Evolutionary conservation across 2,797 vertebrate genomes (phyloP).

Genomic region (Scleropages formosus): DNA sequence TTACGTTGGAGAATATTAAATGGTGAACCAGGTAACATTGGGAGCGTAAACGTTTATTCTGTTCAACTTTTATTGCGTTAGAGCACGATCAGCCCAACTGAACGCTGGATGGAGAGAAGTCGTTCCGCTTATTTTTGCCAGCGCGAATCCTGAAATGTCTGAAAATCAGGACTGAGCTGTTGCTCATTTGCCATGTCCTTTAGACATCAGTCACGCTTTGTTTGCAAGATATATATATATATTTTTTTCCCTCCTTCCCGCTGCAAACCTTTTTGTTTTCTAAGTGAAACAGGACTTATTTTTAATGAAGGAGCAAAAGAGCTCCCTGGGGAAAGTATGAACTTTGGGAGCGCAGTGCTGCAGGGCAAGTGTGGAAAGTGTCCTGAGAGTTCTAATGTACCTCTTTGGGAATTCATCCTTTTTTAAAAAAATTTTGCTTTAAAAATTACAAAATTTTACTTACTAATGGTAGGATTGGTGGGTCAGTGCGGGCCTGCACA

Average conservation of each 20-base stretch:
- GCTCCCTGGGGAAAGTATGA: too few relatives aligned
- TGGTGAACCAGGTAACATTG: neutral
- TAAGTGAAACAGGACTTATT: too few relatives aligned
- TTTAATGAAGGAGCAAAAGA: too few relatives aligned
- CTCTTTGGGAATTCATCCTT: too few relatives aligned
- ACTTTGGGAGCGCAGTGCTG: too few relatives aligned
- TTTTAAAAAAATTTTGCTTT: too few relatives aligned
- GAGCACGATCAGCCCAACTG: neutral
- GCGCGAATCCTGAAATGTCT: constrained; percentile 4
- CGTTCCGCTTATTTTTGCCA: neutral
- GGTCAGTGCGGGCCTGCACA: neutral
- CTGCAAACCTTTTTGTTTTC: neutral
- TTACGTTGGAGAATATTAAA: neutral
- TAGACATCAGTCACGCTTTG: neutral
- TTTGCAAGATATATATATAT: neutral
- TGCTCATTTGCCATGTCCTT: neutral
- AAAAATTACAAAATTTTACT: too few relatives aligned
- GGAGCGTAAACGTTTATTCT: constrained; percentile 4
- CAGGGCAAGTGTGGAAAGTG: too few relatives aligned
- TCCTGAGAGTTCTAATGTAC: too few relatives aligned
- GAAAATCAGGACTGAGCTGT: constrained; percentile 10
- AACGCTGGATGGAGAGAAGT: constrained; percentile 9
- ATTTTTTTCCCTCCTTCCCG: constrained; percentile 11
- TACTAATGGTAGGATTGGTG: neutral
- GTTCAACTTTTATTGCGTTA: neutral